These are phyloP conservation scores for Xiphorhynchus erythropygius DNA, from an alignment of 2,797 vertebrate species.

Conservation along the genomic window DNA sequence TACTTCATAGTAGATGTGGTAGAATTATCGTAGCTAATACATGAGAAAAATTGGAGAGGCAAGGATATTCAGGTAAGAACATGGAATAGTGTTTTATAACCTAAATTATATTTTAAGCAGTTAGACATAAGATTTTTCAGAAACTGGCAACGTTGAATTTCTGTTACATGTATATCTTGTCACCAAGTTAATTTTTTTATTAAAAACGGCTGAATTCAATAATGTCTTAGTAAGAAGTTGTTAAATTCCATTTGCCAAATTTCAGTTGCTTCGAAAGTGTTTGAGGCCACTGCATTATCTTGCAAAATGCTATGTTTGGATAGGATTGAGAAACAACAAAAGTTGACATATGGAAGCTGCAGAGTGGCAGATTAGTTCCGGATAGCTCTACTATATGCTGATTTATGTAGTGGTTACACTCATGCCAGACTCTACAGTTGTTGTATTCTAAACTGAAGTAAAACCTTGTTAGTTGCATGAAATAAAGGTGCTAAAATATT, in stretches of 20 bases:
- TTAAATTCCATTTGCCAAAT: not conserved
- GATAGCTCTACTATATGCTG: not conserved
- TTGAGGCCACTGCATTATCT: not conserved
- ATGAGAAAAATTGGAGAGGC: not conserved
- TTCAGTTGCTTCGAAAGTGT: not conserved
- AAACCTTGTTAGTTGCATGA: not conserved
- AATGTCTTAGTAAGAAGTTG: not conserved
- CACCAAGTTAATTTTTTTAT: not conserved
- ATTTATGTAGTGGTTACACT: not conserved
- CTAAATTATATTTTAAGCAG: not conserved
- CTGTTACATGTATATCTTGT: not conserved
- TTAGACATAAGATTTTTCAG: not conserved
- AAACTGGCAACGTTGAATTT: not conserved
- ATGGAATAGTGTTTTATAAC: not conserved
- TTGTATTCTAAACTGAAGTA: not conserved
- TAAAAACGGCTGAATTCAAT: not conserved
- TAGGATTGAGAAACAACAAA: not conserved
- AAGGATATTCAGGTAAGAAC: not conserved
- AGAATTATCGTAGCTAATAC: not conserved
- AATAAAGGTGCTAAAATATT: not conserved
- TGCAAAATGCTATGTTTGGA: not conserved
- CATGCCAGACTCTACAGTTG: fast-evolving
- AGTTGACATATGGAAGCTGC: not conserved
- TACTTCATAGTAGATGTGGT: not conserved
- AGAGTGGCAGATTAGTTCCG: not conserved